Evolutionary conservation across 2,888 invertebrate genomes (phyloP), one percentile per base, ranked within the genome.

Genomic region (Cerceris rybyensis): DNA sequence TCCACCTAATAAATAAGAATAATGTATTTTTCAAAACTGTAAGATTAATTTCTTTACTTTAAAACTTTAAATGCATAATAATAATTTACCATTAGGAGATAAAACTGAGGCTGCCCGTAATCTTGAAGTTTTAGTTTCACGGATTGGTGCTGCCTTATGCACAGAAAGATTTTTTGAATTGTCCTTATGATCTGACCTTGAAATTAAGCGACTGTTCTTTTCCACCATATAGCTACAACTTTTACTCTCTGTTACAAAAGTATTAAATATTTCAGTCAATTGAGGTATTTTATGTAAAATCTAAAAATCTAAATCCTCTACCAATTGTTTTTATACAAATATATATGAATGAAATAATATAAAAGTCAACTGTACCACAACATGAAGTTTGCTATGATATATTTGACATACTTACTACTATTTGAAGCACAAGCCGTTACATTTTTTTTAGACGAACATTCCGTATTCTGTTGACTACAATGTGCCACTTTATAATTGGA

Each of bases 201-300:
- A 76, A 65, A 72, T 93, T 8, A 95, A 93, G 92, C 93, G 93
- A 0, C 92, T 92, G 7, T 92, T 93, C 71, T 92, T 93, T 0
- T 84, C 85, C 63, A 76, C 57, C 70, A 72, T 79, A 67, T 79
- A 77, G 58, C 14, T 77, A 61, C 71, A 77, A 59, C 70, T 78
- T 55, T 84, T 86, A 63, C 68, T 79, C 65, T 81, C 84, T 85
- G 49, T 57, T 71, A 11, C 14, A 66, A 66, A 58, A 58, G 41
- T 17, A 63, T 59, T 59, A 55, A 71, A 58, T 43, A 66, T 41
- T 67, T 67, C 6, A 58, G 64, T 69, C 28, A 64, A 70, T 65
- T 61, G 57, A 75, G 74, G 61, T 80, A 67, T 11, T 64, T 41
- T 43, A 46, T 52, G 52, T 28, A 46, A 54, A 46, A 46, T 39